Evolutionary conservation across 2,113 vertebrate genomes (phyloP).

Genomic region (Pogonocichla stellata): DNA sequence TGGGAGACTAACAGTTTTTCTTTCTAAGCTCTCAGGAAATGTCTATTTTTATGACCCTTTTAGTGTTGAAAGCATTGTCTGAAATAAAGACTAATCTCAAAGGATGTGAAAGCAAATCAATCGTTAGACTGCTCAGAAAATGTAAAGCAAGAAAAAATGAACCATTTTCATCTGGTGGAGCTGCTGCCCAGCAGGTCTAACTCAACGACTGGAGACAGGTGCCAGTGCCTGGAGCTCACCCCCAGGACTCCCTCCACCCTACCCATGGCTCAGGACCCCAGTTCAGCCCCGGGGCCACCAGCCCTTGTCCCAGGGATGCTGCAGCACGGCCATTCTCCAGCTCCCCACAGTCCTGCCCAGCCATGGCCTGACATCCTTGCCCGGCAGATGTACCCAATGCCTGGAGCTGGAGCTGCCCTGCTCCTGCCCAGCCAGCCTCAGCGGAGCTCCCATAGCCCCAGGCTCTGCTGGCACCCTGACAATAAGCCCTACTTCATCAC

Average conservation of each 20-base stretch:
- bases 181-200: background rate
- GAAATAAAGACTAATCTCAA: slow-evolving; percentile 56
- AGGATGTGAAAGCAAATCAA: slow-evolving; percentile 34
- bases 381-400: background rate
- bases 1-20: slow-evolving; percentile 31
- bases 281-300: accelerated
- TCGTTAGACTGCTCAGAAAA: slow-evolving; percentile 31
- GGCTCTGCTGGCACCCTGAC: background rate
- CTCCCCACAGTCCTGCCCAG: background rate
- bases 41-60: slow-evolving; percentile 60
- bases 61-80: slow-evolving; percentile 57
- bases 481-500: accelerated
- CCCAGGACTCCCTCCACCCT: background rate
- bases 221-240: background rate
- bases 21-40: slow-evolving; percentile 51
- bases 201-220: background rate
- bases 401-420: background rate
- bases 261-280: accelerated
- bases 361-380: background rate
- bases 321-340: background rate
- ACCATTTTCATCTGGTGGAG: background rate
- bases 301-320: background rate
- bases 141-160: slow-evolving; percentile 27
- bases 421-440: background rate
- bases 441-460: background rate